phyloP scores from a whole-genome alignment of 2,113 vertebrate species.

The Chunga burmeisteri region DNA sequence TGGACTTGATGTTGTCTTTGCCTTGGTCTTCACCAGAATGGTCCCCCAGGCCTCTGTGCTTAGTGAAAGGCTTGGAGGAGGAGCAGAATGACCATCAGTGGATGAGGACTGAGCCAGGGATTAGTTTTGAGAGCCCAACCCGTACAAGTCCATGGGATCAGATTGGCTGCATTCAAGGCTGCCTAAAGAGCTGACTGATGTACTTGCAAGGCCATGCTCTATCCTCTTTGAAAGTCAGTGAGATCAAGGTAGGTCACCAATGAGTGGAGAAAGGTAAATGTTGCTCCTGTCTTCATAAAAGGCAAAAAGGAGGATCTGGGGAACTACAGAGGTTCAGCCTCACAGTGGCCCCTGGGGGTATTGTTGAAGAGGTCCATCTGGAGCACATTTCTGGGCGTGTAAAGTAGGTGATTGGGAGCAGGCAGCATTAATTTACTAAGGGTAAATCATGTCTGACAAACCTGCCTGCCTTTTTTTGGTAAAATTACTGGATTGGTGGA shows the following conservation, averaged over 20 bases:
- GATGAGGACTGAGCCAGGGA: neutral
- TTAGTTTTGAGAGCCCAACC: neutral
- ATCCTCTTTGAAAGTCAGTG: neutral
- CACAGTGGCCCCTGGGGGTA: neutral
- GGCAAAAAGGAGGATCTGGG: neutral
- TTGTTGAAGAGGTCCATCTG: neutral
- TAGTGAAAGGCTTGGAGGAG: neutral
- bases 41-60: neutral
- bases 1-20: neutral
- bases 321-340: neutral
- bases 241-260: neutral
- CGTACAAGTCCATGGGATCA: neutral
- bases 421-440: neutral
- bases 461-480: neutral
- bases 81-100: neutral
- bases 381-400: neutral
- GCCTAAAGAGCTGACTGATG: neutral
- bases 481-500: neutral
- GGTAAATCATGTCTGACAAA: neutral
- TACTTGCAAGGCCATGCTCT: neutral
- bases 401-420: neutral
- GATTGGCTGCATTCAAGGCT: neutral
- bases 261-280: neutral
- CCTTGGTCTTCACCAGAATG: neutral
- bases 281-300: neutral